phyloP scores from a whole-genome alignment of 2,113 vertebrate species.

The Eira barbara region DNA sequence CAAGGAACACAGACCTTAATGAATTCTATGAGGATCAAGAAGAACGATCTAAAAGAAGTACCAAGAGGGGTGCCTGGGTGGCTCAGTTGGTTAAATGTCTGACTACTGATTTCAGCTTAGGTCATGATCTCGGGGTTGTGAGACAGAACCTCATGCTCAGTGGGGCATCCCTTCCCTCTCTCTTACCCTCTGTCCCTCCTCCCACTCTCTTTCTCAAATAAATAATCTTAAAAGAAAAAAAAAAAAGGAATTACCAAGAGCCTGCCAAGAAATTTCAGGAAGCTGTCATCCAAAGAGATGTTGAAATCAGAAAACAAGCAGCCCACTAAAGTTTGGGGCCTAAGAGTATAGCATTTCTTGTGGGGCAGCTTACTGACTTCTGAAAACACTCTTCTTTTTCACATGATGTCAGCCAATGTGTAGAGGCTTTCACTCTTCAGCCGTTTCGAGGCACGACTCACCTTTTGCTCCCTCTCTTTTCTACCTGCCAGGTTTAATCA shows the following conservation, averaged over 20 bases:
- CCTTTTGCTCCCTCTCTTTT: not conserved
- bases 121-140: not conserved
- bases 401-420: not conserved
- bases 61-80: not conserved
- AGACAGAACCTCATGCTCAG: not conserved
- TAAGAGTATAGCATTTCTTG: not conserved
- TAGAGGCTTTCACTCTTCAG: not conserved
- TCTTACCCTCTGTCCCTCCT: not conserved
- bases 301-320: not conserved
- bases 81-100: not conserved
- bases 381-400: constrained; percentile 4
- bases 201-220: not conserved
- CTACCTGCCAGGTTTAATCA: not conserved
- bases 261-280: not conserved
- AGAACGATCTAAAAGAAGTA: not conserved
- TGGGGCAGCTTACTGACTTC: not conserved
- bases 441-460: not conserved
- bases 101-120: not conserved
- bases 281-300: not conserved
- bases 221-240: not conserved
- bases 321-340: not conserved
- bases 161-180: not conserved
- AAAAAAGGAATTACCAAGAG: not conserved
- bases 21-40: not conserved
- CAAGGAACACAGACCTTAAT: not conserved